These are phyloP conservation scores for Gryon sp. DNA, from an alignment of 1,140 invertebrate species.

Conservation along the genomic window DNA sequence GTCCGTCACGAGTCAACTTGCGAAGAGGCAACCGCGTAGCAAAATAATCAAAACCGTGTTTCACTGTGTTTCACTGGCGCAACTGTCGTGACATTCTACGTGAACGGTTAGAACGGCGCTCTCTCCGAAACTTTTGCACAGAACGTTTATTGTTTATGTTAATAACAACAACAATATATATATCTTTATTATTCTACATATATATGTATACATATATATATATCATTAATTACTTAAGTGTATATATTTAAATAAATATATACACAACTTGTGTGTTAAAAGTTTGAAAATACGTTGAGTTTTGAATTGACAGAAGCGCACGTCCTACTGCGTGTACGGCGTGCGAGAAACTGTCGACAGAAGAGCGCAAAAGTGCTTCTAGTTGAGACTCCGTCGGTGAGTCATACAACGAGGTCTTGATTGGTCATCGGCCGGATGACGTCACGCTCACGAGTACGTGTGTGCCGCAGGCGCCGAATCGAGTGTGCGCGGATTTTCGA, in stretches of 20 bases:
- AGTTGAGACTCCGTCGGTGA: slow-evolving; percentile 70
- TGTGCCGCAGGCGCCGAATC: not conserved
- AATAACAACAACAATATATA: not conserved
- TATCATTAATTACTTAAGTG: too few species aligned
- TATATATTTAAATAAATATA: too few species aligned
- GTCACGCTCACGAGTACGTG: slow-evolving; percentile 55
- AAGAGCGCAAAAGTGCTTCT: slow-evolving; percentile 65
- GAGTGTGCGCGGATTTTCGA: slow-evolving; percentile 30
- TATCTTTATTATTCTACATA: too few species aligned
- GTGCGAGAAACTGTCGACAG: slow-evolving; percentile 66
- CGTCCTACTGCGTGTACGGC: slow-evolving; percentile 24
- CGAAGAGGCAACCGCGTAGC: too few species aligned
- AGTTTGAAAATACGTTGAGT: too few species aligned
- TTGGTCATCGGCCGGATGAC: slow-evolving; percentile 67
- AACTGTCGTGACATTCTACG: slow-evolving; percentile 5
- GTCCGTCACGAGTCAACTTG: slow-evolving; percentile 22
- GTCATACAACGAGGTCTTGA: slow-evolving; percentile 63
- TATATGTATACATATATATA: too few species aligned
- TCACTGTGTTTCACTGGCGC: not conserved
- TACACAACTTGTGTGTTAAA: too few species aligned
- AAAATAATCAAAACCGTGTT: not conserved
- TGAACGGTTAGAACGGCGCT: slow-evolving; percentile 3
- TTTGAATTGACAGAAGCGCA: slow-evolving; percentile 19
- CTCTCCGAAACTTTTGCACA: not conserved
- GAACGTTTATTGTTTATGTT: not conserved